phyloP scores from a whole-genome alignment of 2,888 invertebrate genomes.

The Microplitis deprimator region DNA sequence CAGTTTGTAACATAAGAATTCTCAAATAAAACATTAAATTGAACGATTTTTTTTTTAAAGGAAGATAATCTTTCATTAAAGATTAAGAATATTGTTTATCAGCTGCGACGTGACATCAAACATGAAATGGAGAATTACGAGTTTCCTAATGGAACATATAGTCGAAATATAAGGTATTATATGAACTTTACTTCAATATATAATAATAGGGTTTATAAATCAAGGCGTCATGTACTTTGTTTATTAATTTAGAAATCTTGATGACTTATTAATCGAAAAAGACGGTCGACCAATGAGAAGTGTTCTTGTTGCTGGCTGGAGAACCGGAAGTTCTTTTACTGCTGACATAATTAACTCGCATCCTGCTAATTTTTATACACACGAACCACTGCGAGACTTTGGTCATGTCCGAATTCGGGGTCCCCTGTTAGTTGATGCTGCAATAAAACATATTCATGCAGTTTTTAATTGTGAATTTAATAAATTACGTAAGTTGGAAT shows the following conservation, averaged over 20 bases:
- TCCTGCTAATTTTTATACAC: constrained; percentile 91
- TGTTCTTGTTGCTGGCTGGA: constrained; percentile 89
- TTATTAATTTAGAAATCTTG: constrained; percentile 72
- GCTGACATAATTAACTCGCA: constrained; percentile 88
- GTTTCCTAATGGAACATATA: constrained; percentile 75
- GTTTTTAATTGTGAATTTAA: constrained; percentile 85
- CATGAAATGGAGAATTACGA: constrained; percentile 77
- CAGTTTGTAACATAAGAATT: too few relatives aligned
- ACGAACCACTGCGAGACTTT: constrained; percentile 88
- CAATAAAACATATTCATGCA: constrained; percentile 79
- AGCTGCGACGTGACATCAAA: constrained; percentile 74
- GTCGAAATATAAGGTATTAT: constrained; percentile 68
- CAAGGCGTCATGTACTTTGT: neutral
- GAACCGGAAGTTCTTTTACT: constrained; percentile 91
- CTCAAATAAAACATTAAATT: too few relatives aligned
- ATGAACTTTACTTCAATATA: too few relatives aligned
- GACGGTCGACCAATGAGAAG: constrained; percentile 83
- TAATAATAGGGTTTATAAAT: too few relatives aligned
- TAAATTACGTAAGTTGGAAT: constrained; percentile 74
- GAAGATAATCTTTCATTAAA: constrained; percentile 64
- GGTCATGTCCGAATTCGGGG: constrained; percentile 87
- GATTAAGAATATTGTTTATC: constrained; percentile 75
- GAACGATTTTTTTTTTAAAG: neutral
- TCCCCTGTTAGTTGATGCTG: constrained; percentile 79
- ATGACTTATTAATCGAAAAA: constrained; percentile 80